Percentiles rank a stretch among this genome's conserved stretches.
Evolutionary conservation across 2,113 vertebrate species (phyloP).

Genomic region (Dromas ardeola): DNA sequence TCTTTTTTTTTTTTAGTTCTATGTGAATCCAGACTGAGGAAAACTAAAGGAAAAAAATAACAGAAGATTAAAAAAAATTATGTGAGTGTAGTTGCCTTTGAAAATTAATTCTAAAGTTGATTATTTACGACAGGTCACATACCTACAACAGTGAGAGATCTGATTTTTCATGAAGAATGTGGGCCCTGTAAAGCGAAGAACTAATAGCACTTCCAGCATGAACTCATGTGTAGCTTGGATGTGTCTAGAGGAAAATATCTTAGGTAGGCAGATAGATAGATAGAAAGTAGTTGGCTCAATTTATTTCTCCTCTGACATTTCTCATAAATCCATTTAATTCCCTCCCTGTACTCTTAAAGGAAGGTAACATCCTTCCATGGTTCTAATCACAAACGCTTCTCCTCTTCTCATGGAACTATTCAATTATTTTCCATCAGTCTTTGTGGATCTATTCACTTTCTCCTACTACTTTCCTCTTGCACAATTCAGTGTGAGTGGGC

Average conservation of each 20-base stretch:
- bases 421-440: not conserved
- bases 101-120: not conserved
- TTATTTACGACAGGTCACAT: not conserved
- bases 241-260: not conserved
- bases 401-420: not conserved
- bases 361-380: not conserved
- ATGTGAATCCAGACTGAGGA: not conserved
- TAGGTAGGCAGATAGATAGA: not conserved
- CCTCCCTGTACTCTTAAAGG: not conserved
- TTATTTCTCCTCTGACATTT: not conserved
- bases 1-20: not conserved
- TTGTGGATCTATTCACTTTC: not conserved
- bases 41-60: not conserved
- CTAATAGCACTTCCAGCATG: not conserved
- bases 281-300: not conserved
- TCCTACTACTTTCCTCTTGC: not conserved
- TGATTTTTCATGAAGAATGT: not conserved
- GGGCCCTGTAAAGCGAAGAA: not conserved
- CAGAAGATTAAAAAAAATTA: not conserved
- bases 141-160: not conserved
- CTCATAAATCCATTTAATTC: constrained; percentile 12
- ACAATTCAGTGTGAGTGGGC: not conserved
- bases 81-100: not conserved
- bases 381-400: not conserved
- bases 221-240: not conserved